phyloP scores from a whole-genome alignment of 2,888 invertebrate genomes.

The Auanema sp. region DNA sequence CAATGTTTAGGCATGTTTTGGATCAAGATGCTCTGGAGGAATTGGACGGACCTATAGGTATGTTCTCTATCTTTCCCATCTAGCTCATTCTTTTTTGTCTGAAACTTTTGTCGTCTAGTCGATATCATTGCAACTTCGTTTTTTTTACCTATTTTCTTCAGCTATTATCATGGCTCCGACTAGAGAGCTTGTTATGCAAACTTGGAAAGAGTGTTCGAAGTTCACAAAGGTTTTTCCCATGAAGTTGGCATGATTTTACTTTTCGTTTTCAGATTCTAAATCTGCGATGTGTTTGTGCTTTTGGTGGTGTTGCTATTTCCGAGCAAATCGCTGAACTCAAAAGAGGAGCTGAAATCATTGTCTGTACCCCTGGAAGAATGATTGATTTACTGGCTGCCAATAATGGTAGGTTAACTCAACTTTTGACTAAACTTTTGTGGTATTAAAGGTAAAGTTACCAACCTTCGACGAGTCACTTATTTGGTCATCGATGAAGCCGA shows the following conservation, averaged over 20 bases:
- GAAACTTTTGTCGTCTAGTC: neutral
- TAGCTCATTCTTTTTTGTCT: neutral
- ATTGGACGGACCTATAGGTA: constrained; percentile 88
- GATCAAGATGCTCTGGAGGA: constrained; percentile 92
- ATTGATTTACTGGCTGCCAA: constrained; percentile 99
- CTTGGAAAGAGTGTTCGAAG: constrained; percentile 89
- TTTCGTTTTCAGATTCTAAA: constrained; percentile 65
- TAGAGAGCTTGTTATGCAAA: constrained; percentile 96
- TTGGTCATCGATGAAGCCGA: constrained; percentile 98
- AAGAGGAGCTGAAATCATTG: constrained; percentile 94
- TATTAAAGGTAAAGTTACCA: constrained; percentile 89
- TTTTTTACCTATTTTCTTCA: constrained; percentile 48
- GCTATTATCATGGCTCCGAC: constrained; percentile 97
- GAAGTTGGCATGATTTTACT: neutral
- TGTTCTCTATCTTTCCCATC: constrained; percentile 21
- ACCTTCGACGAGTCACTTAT: constrained; percentile 91
- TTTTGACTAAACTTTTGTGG: too few species aligned
- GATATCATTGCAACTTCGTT: neutral
- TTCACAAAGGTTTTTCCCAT: constrained; percentile 75
- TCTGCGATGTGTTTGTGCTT: constrained; percentile 89
- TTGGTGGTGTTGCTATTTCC: constrained; percentile 95
- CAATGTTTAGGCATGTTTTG: constrained; percentile 93
- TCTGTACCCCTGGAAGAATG: constrained; percentile 98
- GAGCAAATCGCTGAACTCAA: constrained; percentile 95
- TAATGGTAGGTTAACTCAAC: constrained; percentile 77